Evolutionary conservation across 2,888 invertebrate species (phyloP).

Genomic region (Lithophane ornitopus): DNA sequence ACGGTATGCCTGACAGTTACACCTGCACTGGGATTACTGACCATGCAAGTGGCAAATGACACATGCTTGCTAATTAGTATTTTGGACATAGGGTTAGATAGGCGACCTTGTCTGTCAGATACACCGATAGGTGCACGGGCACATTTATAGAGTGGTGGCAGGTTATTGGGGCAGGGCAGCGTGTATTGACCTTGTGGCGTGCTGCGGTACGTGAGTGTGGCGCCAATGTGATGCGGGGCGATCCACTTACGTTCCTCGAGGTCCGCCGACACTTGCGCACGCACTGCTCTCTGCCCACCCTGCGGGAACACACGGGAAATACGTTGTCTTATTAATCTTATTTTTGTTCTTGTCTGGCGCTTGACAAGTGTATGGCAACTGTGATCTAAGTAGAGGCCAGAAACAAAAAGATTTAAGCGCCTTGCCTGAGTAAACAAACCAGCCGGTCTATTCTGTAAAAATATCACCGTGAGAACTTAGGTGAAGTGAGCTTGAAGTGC

Average conservation of each 20-base stretch:
- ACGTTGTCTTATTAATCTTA: neutral
- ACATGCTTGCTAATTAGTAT: slow-evolving; percentile 6
- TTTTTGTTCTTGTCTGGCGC: neutral
- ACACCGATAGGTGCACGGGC: slow-evolving; percentile 53
- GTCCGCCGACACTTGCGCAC: slow-evolving; percentile 92
- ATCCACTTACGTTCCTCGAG: slow-evolving; percentile 95
- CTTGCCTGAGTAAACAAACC: neutral
- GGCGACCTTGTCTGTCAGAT: slow-evolving; percentile 36
- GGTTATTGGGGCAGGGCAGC: slow-evolving; percentile 75
- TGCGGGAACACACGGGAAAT: slow-evolving; percentile 67
- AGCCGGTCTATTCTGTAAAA: neutral
- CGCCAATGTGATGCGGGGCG: slow-evolving; percentile 94
- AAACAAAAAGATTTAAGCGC: neutral
- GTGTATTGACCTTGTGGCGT: slow-evolving; percentile 93
- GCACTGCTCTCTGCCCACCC: slow-evolving; percentile 92
- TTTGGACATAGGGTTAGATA: neutral
- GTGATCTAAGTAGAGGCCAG: neutral
- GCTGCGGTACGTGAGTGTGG: slow-evolving; percentile 95
- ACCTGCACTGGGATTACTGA: slow-evolving; percentile 11
- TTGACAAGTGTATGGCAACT: neutral
- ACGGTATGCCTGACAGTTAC: slow-evolving; percentile 29
- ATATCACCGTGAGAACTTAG: too few relatives aligned
- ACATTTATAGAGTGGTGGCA: slow-evolving; percentile 44
- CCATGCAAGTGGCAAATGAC: neutral
- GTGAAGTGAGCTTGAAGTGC: neutral